These are phyloP conservation scores for Sebastes itinus DNA, from an alignment of 2,797 vertebrate genomes.

Conservation along the genomic window DNA sequence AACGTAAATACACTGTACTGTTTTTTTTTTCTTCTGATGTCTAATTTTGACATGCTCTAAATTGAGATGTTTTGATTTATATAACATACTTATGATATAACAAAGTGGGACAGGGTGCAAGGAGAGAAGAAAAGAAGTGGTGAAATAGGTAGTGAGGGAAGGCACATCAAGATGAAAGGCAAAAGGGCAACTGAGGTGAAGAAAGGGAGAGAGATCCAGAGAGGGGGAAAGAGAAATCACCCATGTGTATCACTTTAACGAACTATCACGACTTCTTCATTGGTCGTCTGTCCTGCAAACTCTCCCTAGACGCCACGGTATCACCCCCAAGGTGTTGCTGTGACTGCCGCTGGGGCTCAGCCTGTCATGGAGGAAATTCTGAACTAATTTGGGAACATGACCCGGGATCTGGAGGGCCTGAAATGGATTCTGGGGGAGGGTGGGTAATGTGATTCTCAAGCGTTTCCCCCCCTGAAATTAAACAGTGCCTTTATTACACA, in stretches of 20 bases:
- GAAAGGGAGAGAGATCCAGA: background rate
- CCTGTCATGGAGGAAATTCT: conserved; percentile 54
- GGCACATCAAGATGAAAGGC: conserved; percentile 1
- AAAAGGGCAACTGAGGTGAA: conserved; percentile 33
- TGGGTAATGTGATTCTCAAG: conserved; percentile 66
- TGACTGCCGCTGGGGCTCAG: conserved; percentile 29
- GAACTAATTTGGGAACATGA: conserved; percentile 73
- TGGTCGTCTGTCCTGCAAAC: conserved; percentile 18
- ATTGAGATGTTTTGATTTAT: background rate
- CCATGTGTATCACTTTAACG: conserved; percentile 66
- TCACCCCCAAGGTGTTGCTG: conserved; percentile 53
- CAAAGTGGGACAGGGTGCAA: background rate
- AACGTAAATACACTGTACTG: background rate
- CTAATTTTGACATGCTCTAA: background rate
- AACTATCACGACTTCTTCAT: conserved; percentile 61
- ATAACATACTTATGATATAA: background rate
- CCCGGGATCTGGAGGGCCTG: conserved; percentile 57
- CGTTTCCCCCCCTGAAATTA: conserved; percentile 60
- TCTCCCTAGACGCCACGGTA: conserved; percentile 25
- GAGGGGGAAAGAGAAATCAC: conserved; percentile 30
- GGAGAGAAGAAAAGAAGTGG: background rate
- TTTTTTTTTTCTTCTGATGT: background rate
- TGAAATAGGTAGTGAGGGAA: background rate
- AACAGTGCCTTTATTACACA: conserved; percentile 59
- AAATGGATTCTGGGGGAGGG: conserved; percentile 65